These are phyloP conservation scores for Bembecia ichneumoniformis DNA, from an alignment of 2,888 invertebrate species.

Conservation along the genomic window DNA sequence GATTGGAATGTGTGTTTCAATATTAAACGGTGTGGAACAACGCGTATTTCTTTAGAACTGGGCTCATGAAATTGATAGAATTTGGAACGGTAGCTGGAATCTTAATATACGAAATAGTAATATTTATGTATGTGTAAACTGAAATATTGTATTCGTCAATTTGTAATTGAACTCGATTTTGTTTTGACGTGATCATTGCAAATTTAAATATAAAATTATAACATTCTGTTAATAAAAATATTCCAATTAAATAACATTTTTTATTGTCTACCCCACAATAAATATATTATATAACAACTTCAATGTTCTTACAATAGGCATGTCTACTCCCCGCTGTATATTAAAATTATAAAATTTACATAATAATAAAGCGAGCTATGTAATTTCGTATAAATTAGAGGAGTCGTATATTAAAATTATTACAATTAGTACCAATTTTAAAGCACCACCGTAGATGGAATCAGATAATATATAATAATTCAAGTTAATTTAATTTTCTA, in stretches of 20 bases:
- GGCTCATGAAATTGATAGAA: not conserved
- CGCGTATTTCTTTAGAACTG: too few species aligned
- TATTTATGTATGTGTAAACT: not conserved
- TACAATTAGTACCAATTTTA: not conserved
- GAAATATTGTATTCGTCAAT: not conserved
- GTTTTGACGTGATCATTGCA: constrained; percentile 23
- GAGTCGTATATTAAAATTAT: too few species aligned
- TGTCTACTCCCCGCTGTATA: too few species aligned
- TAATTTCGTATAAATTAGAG: too few species aligned
- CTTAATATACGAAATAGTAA: not conserved
- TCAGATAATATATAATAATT: not conserved
- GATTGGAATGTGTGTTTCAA: too few species aligned
- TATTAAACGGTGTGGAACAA: too few species aligned
- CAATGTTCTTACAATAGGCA: not conserved
- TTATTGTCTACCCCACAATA: not conserved
- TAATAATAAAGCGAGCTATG: too few species aligned
- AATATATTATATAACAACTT: not conserved
- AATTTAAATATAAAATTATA: constrained; percentile 37
- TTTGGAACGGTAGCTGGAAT: not conserved
- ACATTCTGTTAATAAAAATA: constrained; percentile 65
- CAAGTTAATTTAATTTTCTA: not conserved
- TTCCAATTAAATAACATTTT: constrained; percentile 26
- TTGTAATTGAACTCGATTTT: constrained; percentile 1
- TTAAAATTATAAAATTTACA: too few species aligned
- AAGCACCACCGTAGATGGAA: not conserved